Percentiles rank a stretch among this genome's conserved stretches.
Conservation (phyloP, 92 coral and sea anemone genomes). For the Epizoanthus rinbou region DNA sequence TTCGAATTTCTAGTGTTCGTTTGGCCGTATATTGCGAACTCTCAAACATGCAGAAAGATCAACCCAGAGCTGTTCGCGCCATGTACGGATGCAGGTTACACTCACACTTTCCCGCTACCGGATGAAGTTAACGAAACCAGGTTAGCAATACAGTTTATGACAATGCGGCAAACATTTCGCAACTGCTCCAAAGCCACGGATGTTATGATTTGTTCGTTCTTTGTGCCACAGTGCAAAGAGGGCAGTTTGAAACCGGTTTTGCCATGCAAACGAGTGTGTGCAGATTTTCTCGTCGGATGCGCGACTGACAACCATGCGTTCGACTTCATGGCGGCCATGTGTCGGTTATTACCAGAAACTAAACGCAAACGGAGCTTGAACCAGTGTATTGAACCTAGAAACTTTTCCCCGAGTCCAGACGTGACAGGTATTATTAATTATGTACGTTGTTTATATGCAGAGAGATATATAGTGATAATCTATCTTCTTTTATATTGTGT, state of each 20-base stretch:
- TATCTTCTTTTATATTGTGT: no score
- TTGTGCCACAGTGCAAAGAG: not conserved
- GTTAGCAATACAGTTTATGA: not conserved
- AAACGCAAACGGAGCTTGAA: not conserved
- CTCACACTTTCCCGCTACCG: not conserved
- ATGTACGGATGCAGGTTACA: not conserved
- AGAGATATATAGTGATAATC: no score
- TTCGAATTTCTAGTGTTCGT: not conserved
- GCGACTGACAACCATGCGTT: not conserved
- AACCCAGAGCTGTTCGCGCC: not conserved
- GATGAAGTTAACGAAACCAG: not conserved
- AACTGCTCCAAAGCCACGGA: slow-evolving; percentile 6
- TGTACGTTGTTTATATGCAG: no score
- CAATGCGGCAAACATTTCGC: not conserved
- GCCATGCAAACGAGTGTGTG: not conserved
- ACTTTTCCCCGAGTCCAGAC: slow-evolving; percentile 3
- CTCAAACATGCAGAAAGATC: not conserved
- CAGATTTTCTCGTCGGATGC: not conserved
- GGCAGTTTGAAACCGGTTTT: not conserved
- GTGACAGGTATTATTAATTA: not conserved
- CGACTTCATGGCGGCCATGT: slow-evolving; percentile 10
- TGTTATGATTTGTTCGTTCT: slow-evolving; percentile 7
- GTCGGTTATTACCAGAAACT: not conserved
- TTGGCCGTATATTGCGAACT: not conserved
- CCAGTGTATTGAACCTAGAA: not conserved